Evolutionary conservation across 2,797 vertebrate species (phyloP), one percentile per base, ranked within the genome.

Genomic region (Limosa lapponica): DNA sequence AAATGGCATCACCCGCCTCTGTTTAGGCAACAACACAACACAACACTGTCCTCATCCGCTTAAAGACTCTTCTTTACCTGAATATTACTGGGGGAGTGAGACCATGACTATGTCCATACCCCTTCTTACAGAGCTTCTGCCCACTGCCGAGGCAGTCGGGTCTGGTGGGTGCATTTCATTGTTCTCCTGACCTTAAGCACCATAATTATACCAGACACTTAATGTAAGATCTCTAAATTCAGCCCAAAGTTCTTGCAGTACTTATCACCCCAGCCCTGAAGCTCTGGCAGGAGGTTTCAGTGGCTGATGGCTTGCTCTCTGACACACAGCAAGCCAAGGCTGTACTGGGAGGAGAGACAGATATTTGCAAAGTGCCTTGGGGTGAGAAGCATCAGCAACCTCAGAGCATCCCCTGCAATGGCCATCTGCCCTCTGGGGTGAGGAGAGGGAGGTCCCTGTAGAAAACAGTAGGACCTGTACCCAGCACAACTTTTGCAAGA

Each of bases 121-220:
- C 5, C 11, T 59, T 81, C 30, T 14, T 49, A 32, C 16, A 83
- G 24, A 78, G 16, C 52, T 75, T 83, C 28, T 74, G 32, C 20
- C 4, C 3, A 12, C 7, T 43, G 16, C 64, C 0, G 0, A 80
- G 32, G 67, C n/a, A 39, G 37, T 54, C 0, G 0, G 22, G 7
- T 37, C 52, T 57, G 14, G 6, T 18, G 32, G 13, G 24, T 72
- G 4, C 8, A 65, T 48, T 23, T 69, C 55, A 24, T 48, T 2
- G 1, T 16, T 93, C 65, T 74, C n/a, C 43, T 72, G 34, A 70
- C 43, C 27, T 69, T 72, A 44, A 43, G 27, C 20, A 66, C 13
- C 4, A 18, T 1, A 1, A 51, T 43, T 79, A 69, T 83, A 81
- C 8, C 24, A 61, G 12, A 43, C 30, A 30, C 4, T 43, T 79